These are phyloP conservation scores for Potamilus streckersoni DNA, from an alignment of 1,140 invertebrate species.

Conservation along the genomic window DNA sequence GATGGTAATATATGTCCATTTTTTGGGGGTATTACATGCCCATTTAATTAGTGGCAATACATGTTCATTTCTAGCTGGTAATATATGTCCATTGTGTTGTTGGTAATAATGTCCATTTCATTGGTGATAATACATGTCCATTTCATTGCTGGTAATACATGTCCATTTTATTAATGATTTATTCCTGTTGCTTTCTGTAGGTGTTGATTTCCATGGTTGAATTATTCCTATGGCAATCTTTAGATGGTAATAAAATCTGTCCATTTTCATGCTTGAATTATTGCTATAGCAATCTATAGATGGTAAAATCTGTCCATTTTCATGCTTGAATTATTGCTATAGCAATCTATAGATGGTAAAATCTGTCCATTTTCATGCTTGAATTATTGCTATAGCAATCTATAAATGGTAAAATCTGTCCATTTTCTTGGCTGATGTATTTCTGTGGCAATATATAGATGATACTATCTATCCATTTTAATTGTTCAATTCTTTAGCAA, in stretches of 20 bases:
- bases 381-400: not conserved
- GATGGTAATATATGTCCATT: not conserved
- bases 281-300: not conserved
- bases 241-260: no score
- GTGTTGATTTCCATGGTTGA: no score
- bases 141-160: no score
- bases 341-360: not conserved
- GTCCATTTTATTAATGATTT: no score
- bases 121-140: no score
- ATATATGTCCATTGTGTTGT: no score
- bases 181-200: not conserved
- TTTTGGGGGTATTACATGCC: not conserved
- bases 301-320: not conserved
- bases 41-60: not conserved
- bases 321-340: constrained; percentile 6
- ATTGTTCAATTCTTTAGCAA: not conserved
- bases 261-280: not conserved
- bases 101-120: no score
- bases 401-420: not conserved
- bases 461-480: not conserved
- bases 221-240: not conserved
- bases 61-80: no score
- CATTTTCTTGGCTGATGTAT: not conserved
- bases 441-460: not conserved
- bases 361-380: not conserved